Percentiles rank a stretch among this genome's conserved stretches.
Conservation (phyloP, 2,113 vertebrate species). For the Leptobrachium leishanense region DNA sequence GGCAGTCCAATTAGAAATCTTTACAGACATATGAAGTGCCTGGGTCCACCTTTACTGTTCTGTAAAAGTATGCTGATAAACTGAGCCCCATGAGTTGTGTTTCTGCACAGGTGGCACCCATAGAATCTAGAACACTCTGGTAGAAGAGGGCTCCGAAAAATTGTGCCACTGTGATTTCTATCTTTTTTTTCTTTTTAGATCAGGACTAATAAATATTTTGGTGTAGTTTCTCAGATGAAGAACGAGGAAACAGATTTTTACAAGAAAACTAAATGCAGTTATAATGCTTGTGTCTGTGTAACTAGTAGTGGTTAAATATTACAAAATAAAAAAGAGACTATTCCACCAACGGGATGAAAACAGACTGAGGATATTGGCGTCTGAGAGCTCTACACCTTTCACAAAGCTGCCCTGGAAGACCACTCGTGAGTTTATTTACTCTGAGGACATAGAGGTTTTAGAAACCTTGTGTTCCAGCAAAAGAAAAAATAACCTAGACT, state of each 20-base stretch:
- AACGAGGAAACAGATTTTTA: slow-evolving; percentile 38
- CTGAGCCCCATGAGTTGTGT: too few species aligned
- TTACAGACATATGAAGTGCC: too few species aligned
- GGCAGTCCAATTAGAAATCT: too few species aligned
- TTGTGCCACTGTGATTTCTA: too few species aligned
- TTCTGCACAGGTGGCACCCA: too few species aligned
- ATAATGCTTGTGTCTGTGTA: slow-evolving; percentile 37
- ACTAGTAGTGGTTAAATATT: slow-evolving; percentile 49
- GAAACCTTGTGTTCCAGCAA: neutral
- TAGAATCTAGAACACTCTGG: too few species aligned
- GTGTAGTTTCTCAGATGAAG: slow-evolving; percentile 17
- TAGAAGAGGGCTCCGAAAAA: too few species aligned
- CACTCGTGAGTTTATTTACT: slow-evolving; percentile 18
- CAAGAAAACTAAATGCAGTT: slow-evolving; percentile 27
- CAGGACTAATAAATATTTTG: slow-evolving; percentile 39
- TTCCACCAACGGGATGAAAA: slow-evolving; percentile 19
- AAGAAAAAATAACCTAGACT: neutral
- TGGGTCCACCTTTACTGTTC: too few species aligned
- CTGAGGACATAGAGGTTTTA: slow-evolving; percentile 11
- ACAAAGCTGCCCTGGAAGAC: slow-evolving; percentile 1
- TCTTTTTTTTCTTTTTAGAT: neutral
- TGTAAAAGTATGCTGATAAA: too few species aligned
- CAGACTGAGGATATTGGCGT: neutral
- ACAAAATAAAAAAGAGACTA: slow-evolving; percentile 43
- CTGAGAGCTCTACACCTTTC: slow-evolving; percentile 2